Percentiles rank a stretch among this genome's conserved stretches.
Evolutionary conservation across 2,888 invertebrate species (phyloP).

Genomic region (Alitta virens): DNA sequence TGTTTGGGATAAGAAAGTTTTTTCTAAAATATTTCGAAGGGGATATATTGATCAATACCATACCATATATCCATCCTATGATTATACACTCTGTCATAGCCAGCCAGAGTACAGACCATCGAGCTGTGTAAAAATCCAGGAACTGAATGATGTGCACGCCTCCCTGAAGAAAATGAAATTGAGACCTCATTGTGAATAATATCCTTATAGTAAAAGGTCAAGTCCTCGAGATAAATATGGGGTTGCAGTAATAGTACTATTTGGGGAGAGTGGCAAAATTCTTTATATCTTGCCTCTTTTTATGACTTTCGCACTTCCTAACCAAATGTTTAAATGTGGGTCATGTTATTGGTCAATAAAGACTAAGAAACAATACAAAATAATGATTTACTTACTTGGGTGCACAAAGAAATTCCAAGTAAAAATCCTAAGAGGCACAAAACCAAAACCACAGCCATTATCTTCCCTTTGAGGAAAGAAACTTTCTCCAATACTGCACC

Average conservation of each 20-base stretch:
- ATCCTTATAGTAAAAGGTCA: no score
- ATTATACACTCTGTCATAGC: constrained; percentile 70
- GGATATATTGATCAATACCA: neutral
- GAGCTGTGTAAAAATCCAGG: constrained; percentile 52
- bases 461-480: constrained; percentile 44
- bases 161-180: constrained; percentile 41
- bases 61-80: constrained; percentile 67
- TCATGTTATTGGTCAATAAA: no score
- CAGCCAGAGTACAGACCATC: constrained; percentile 64
- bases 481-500: constrained; percentile 49
- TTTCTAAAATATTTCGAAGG: no score
- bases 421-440: constrained; percentile 42
- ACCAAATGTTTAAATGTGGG: no score
- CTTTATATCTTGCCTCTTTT: no score
- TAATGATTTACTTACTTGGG: constrained; percentile 28
- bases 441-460: constrained; percentile 42
- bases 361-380: neutral
- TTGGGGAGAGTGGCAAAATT: neutral
- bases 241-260: no score
- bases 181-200: no score
- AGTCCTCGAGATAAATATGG: no score
- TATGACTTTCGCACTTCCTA: no score
- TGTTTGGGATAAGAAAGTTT: no score
- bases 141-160: constrained; percentile 52
- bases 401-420: constrained; percentile 42